Evolutionary conservation across 1,140 invertebrate species (phyloP), one percentile per base, ranked within the genome.

Genomic region (Megathymus violae): DNA sequence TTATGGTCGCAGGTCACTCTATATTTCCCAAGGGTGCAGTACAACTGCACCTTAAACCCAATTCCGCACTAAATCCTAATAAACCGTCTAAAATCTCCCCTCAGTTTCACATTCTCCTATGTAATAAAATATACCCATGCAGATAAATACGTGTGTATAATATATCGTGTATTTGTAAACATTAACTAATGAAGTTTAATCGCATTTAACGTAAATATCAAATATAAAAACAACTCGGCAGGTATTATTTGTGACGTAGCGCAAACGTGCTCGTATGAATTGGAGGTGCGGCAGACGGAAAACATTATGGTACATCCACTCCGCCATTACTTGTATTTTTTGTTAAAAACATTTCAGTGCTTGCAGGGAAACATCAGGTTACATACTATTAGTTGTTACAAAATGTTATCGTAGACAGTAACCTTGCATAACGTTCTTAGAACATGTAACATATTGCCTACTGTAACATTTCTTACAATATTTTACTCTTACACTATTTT

Each of bases 21-120:
- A 67, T 82, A 84, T 88, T 82, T 85, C 83, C 83, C 83, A 60
- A 59, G 71, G 74, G 78, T 64, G 38, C 58, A 62, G 65, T 69
- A 74, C 78, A 78, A 77, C 80, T 82, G 80, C 76, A 79, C 69
- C 76, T 68, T 61, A 43, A 63, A 70, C 79, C 74, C 78, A 36
- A 50, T 71, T 69, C 75, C 76, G 64, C 67, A 76, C 62, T 88
- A 82, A 82, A 88, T 85, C 80, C 80, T 78, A 80, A 88, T 85
- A 79, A 85, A 76, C 62, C 64, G 38, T 46, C 63, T 50, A 68
- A 76, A 68, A 67, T 64, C 66, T 66, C 66, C 68, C 71, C 64
- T 64, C 73, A 76, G 70, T 71, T 69, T 66, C 46, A 67, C 64
- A 67, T 64, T 70, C 48, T 60, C 19, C 46, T n/a, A 62, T 47